These are phyloP conservation scores for Ataeniobius toweri DNA, from an alignment of 2,797 vertebrate genomes.

Conservation along the genomic window DNA sequence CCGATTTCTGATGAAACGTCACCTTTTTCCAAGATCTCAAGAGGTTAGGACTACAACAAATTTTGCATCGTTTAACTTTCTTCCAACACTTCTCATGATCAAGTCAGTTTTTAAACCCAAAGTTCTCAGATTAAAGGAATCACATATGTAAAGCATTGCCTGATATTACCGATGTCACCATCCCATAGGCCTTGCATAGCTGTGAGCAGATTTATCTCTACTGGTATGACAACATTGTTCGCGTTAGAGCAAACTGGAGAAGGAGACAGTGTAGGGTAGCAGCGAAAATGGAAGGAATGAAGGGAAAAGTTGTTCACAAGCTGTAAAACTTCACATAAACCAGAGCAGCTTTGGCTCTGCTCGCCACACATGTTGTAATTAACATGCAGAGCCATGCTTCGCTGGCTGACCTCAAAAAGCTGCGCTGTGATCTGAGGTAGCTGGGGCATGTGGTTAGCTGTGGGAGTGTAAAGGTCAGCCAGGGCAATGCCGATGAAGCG, in stretches of 20 bases:
- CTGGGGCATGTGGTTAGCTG: slow-evolving; percentile 56
- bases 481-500: slow-evolving; percentile 51
- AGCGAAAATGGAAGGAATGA: slow-evolving; percentile 10
- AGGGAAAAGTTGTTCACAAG: slow-evolving; percentile 60
- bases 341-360: slow-evolving; percentile 48
- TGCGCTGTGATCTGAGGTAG: slow-evolving; percentile 63
- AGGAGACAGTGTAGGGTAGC: background rate
- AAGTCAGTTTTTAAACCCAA: slow-evolving; percentile 4
- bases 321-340: slow-evolving; percentile 68
- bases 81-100: background rate
- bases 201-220: slow-evolving; percentile 65
- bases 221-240: slow-evolving; percentile 68
- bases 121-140: slow-evolving; percentile 27
- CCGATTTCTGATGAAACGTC: too few relatives aligned
- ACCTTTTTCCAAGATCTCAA: too few relatives aligned
- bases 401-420: slow-evolving; percentile 65
- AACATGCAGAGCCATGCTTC: slow-evolving; percentile 66
- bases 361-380: slow-evolving; percentile 72
- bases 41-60: background rate
- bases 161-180: slow-evolving; percentile 63
- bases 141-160: slow-evolving; percentile 31
- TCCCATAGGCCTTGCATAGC: slow-evolving; percentile 67
- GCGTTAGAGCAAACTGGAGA: slow-evolving; percentile 29
- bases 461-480: slow-evolving; percentile 60
- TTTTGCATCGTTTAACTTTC: background rate